Base-by-base conservation (phyloP, 2,113 vertebrate genomes). In the Etheostoma cragini region DNA sequence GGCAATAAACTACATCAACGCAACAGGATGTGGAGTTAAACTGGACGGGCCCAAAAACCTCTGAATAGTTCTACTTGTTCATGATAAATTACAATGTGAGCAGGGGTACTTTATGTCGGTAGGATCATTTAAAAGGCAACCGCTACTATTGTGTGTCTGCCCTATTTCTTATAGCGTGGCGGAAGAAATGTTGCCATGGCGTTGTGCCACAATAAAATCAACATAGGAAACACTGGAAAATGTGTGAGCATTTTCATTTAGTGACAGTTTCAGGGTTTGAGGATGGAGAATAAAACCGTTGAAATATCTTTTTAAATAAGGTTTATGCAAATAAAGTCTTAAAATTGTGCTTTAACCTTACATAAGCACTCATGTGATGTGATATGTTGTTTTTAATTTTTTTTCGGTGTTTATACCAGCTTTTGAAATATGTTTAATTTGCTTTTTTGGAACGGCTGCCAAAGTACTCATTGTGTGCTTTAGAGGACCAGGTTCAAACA, bases 401-500 rank as follows among this genome's bases (percentile, higher is more conserved):
- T 26, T 26, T 26, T 17, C 46, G 17, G 21, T 56, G 38, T 33
- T 45, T 19, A 53, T 54, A 26, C 26, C 66, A 53, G 67, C 58
- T 83, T 74, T 81, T 88, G 77, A 84, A 70, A 75, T 75, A 26
- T 69, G 35, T 68, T 87, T 30, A 53, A 6, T 67, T 71, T 67
- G 26, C 53, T 72, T 72, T 26, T 69, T 67, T 30, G 24, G 3
- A 77, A 1, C 16, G 16, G 74, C 81, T 63, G 67, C 85, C 64
- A 78, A 63, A 71, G 75, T 77, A 46, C 45, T 74, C 60, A 56
- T 33, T 42, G 64, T 69, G 62, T 19, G 45, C 78, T 85, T 61
- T 68, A 68, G 77, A 89, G 74, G 47, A 73, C 45, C 61, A 24
- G 58, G 80, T 82, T 86, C 66, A 84, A 82, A 77, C 79, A 72